phyloP scores from a whole-genome alignment of 1,140 invertebrate species.

The Centruroides sculpturatus region DNA sequence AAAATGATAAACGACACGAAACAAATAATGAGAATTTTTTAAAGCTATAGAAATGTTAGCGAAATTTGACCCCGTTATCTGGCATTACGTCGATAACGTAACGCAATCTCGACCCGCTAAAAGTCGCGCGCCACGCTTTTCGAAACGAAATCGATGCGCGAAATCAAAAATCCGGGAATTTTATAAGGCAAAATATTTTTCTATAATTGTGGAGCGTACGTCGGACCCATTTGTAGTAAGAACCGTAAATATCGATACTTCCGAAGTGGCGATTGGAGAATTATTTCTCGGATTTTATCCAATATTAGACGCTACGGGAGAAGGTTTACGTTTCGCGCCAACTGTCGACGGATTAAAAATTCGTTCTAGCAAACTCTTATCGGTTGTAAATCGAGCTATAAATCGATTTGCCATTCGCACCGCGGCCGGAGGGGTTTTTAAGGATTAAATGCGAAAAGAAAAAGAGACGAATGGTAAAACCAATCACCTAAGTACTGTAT shows the following conservation, averaged over 20 bases:
- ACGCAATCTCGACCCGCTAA: neutral
- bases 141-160: neutral
- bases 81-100: neutral
- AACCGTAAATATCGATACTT: neutral
- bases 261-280: neutral
- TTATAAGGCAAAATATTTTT: neutral
- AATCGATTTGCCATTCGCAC: no score
- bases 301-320: no score
- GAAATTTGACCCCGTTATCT: conserved; percentile 3
- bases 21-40: conserved; percentile 2
- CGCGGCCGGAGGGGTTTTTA: no score
- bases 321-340: no score
- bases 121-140: neutral
- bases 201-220: neutral
- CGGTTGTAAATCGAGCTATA: no score
- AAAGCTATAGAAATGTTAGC: neutral
- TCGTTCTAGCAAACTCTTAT: no score
- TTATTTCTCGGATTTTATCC: neutral
- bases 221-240: neutral
- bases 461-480: no score
- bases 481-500: no score
- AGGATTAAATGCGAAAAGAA: no score
- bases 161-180: neutral
- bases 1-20: neutral
- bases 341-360: no score